Conservation (phyloP, 2,113 vertebrate species). For the Chunga burmeisteri region DNA sequence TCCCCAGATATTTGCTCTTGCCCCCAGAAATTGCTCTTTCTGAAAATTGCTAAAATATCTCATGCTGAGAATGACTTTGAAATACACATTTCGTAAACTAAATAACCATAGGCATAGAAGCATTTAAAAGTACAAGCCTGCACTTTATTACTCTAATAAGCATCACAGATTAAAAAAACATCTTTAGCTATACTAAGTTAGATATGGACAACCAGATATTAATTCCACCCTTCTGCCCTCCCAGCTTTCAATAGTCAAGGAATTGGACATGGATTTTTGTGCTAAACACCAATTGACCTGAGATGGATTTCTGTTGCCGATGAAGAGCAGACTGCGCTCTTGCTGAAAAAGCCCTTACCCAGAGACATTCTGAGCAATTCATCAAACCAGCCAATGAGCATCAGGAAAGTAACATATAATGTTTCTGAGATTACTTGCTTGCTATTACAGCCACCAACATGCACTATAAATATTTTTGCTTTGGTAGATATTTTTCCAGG, state of each 20-base stretch:
- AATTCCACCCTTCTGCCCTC: neutral
- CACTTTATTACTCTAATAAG: neutral
- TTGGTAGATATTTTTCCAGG: neutral
- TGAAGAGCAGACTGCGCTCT: neutral
- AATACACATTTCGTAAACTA: neutral
- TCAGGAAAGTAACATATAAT: neutral
- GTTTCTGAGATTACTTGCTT: neutral
- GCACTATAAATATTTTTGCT: neutral
- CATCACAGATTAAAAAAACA: neutral
- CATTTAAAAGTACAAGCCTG: neutral
- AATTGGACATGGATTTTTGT: neutral
- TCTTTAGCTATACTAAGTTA: neutral
- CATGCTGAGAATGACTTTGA: neutral
- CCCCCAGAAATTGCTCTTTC: neutral
- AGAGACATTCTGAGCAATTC: neutral
- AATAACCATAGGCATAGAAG: neutral
- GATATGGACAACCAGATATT: neutral
- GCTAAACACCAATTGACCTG: neutral
- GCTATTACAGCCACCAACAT: constrained; percentile 4
- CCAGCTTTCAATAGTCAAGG: neutral
- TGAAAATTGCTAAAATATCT: neutral
- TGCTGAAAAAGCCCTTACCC: neutral
- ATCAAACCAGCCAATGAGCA: neutral
- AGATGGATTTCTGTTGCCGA: neutral
- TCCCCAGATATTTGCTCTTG: neutral